These are phyloP conservation scores for Cremastinae sp. DNA, from an alignment of 2,888 invertebrate species.

Conservation along the genomic window DNA sequence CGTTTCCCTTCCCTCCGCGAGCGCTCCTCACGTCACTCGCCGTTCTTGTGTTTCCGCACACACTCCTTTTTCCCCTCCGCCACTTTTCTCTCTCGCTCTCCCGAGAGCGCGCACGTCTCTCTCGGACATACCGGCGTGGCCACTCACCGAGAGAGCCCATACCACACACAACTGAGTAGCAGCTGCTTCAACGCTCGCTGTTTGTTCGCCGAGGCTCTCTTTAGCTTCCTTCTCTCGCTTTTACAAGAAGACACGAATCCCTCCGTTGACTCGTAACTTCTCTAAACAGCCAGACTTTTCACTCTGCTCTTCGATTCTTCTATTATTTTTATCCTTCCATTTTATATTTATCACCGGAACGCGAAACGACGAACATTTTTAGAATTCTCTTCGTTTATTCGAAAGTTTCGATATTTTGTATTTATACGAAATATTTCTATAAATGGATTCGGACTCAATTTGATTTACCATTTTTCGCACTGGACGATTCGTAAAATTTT, in stretches of 20 bases:
- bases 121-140: conserved; percentile 40
- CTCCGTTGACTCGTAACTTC: conserved; percentile 28
- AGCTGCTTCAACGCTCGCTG: conserved; percentile 58
- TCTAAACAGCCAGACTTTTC: background rate
- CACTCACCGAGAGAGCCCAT: conserved; percentile 48
- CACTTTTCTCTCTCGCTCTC: conserved; percentile 7
- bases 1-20: conserved; percentile 20
- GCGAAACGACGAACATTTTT: too few relatives aligned
- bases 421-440: too few relatives aligned
- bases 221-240: conserved; percentile 38
- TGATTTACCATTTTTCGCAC: too few relatives aligned
- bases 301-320: background rate
- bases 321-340: too few relatives aligned
- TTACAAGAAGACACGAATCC: conserved; percentile 54
- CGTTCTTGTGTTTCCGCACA: conserved; percentile 54
- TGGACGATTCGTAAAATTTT: too few relatives aligned
- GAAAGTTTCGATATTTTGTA: too few relatives aligned
- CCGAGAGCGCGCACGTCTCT: background rate
- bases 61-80: conserved; percentile 14
- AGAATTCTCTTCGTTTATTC: too few relatives aligned
- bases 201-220: conserved; percentile 38
- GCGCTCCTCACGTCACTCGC: conserved; percentile 29
- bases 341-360: too few relatives aligned
- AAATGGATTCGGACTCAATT: too few relatives aligned
- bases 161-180: conserved; percentile 55